These are phyloP conservation scores for Lonchura striata DNA, from an alignment of 2,113 vertebrate species.

Conservation along the genomic window DNA sequence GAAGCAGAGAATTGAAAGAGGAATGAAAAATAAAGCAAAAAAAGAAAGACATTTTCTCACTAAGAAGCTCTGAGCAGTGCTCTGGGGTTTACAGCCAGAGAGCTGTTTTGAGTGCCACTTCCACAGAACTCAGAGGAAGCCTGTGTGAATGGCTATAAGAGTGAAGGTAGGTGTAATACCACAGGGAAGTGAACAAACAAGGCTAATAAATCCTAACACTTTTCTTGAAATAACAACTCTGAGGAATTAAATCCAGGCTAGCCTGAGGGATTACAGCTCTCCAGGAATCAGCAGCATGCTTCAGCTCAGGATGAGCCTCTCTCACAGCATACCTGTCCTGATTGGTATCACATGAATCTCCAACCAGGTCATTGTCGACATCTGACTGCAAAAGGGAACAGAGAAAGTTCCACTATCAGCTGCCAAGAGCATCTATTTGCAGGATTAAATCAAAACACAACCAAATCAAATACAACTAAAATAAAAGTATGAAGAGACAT, in stretches of 20 bases:
- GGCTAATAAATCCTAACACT: background rate
- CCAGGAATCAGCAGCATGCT: background rate
- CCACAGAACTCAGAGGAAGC: background rate
- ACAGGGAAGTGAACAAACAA: background rate
- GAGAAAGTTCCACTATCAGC: background rate
- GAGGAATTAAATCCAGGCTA: background rate
- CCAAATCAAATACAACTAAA: background rate
- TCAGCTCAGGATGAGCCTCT: background rate
- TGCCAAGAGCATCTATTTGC: background rate
- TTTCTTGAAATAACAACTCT: background rate
- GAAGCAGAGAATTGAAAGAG: background rate
- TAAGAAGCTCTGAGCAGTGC: background rate
- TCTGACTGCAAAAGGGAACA: constrained; percentile 83
- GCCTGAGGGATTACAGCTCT: background rate
- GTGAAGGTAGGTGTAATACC: background rate
- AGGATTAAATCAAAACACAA: background rate
- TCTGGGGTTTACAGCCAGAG: background rate
- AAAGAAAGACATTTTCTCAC: background rate
- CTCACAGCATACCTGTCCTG: constrained; percentile 88
- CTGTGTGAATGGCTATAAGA: background rate
- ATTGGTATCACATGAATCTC: constrained; percentile 96
- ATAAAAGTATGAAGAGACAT: background rate
- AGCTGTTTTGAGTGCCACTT: background rate
- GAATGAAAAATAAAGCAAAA: background rate
- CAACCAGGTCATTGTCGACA: constrained; percentile 91